Evolutionary conservation across 1,140 invertebrate genomes (phyloP), one percentile per base, ranked within the genome.

Genomic region (Venustaconcha ellipsiformis): DNA sequence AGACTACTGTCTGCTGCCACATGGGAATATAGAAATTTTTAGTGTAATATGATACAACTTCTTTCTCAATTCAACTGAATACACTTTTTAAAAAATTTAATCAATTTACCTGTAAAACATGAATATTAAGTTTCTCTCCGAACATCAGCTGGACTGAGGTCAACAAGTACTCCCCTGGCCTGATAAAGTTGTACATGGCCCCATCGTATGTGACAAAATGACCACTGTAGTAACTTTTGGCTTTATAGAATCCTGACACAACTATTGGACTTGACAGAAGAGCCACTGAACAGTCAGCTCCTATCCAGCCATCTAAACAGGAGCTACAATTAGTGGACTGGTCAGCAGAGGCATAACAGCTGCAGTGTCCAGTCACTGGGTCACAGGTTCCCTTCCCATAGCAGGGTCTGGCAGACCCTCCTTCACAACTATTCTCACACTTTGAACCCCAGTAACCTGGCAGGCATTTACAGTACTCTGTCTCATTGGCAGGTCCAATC

Each of bases 151-250:
- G 59, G 48, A 74, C 63, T 17, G 74, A 60, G 20, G 79, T 64
- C 62, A 84, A 26, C 57, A 81, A 57, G 48, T 79, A 72, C 57
- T 84, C 81, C n/a, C 83, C 83, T 57, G 72, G 66, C n/a, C 68
- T 56, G 67, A 78, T 75, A 64, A 76, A 77, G 20, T 70, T 73
- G 72, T 78, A 84, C 67, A 76, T 67, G 15, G 79, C 66, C 18
- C 83, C 83, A 72, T 84, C 81, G 71, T 76, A 83, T 18, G 81
- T 83, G 57, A 72, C 59, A 15, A 81, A 72, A 58, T 81, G 73
- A 2, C 83, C 83, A 56, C 70, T 62, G 18, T 23, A n/a, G 59
- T 23, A 23, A 62, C 59, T n/a, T 23, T 17, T 56, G 48, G 62
- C 56, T 6, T 30, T 56, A 37, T n/a, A 67, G 13, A 30, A 82